A percentile compares a stretch with the other conserved stretches of the same genome.
phyloP scores from a whole-genome alignment of 2,888 invertebrate genomes.

The Pogonocherus hispidulus region DNA sequence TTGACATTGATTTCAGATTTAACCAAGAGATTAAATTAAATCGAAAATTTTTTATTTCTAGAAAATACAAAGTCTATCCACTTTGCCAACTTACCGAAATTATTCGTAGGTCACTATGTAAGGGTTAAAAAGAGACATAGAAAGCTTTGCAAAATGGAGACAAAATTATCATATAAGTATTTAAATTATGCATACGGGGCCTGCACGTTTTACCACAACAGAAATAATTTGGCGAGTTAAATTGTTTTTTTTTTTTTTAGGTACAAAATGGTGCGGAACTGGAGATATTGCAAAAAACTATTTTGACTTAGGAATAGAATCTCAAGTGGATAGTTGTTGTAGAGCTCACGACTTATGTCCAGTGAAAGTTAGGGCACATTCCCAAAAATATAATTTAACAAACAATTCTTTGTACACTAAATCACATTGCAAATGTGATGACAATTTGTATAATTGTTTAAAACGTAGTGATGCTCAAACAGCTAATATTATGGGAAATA shows the following conservation, averaged over 20 bases:
- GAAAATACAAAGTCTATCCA: too few species aligned
- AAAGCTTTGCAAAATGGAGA: too few species aligned
- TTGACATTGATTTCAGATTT: too few species aligned
- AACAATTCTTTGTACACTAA: slow-evolving; percentile 90
- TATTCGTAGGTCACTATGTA: too few species aligned
- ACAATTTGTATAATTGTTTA: slow-evolving; percentile 85
- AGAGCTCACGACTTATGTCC: slow-evolving; percentile 93
- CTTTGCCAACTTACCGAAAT: too few species aligned
- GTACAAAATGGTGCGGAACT: slow-evolving; percentile 94
- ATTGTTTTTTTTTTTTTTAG: slow-evolving; percentile 69
- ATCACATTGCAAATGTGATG: slow-evolving; percentile 91
- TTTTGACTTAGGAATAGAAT: slow-evolving; percentile 85
- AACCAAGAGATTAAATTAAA: too few species aligned
- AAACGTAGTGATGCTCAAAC: slow-evolving; percentile 79
- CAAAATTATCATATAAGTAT: too few species aligned
- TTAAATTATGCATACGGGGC: too few species aligned
- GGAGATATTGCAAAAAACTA: slow-evolving; percentile 89
- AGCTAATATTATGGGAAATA: slow-evolving; percentile 83
- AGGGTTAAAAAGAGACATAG: too few species aligned
- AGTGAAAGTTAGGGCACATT: slow-evolving; percentile 80
- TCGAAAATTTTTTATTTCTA: too few species aligned
- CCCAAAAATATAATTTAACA: slow-evolving; percentile 82
- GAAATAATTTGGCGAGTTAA: too few species aligned
- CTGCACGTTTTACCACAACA: too few species aligned
- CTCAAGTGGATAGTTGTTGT: slow-evolving; percentile 85